phyloP scores from a whole-genome alignment of 1,140 invertebrate species.

The Plodia interpunctella region DNA sequence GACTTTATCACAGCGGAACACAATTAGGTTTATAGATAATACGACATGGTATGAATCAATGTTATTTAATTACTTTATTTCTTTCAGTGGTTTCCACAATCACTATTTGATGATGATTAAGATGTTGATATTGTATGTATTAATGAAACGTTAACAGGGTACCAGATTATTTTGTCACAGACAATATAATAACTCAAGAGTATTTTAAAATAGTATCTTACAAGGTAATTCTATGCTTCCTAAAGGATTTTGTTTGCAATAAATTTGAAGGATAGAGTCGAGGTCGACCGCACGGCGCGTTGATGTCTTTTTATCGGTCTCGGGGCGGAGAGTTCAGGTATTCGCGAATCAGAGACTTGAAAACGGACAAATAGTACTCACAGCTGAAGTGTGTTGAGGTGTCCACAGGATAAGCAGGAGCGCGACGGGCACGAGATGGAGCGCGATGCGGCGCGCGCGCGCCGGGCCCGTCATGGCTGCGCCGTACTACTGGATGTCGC shows the following conservation, averaged over 20 bases:
- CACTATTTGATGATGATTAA: too few relatives aligned
- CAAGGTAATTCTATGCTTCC: too few relatives aligned
- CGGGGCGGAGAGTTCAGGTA: background rate
- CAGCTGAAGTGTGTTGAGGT: conserved; percentile 48
- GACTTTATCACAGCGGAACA: too few relatives aligned
- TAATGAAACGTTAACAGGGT: too few relatives aligned
- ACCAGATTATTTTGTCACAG: too few relatives aligned
- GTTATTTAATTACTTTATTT: too few relatives aligned
- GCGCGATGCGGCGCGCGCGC: conserved; percentile 53
- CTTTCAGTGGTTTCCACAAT: too few relatives aligned
- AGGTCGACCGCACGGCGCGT: conserved; percentile 28
- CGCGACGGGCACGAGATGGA: conserved; percentile 45
- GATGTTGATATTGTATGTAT: too few relatives aligned
- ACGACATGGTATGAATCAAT: too few relatives aligned
- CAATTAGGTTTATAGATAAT: too few relatives aligned
- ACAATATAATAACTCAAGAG: too few relatives aligned
- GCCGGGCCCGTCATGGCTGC: conserved; percentile 67
- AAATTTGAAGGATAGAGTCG: conserved; percentile 1
- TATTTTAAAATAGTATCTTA: too few relatives aligned
- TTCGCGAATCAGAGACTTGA: background rate
- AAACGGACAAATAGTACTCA: conserved; percentile 40
- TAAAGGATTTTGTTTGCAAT: background rate
- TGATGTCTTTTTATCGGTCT: conserved; percentile 56
- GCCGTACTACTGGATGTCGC: conserved; percentile 67
- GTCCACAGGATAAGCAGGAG: conserved; percentile 52